Conservation (phyloP, 2,888 invertebrate genomes). For the Euzophera pinguis region DNA sequence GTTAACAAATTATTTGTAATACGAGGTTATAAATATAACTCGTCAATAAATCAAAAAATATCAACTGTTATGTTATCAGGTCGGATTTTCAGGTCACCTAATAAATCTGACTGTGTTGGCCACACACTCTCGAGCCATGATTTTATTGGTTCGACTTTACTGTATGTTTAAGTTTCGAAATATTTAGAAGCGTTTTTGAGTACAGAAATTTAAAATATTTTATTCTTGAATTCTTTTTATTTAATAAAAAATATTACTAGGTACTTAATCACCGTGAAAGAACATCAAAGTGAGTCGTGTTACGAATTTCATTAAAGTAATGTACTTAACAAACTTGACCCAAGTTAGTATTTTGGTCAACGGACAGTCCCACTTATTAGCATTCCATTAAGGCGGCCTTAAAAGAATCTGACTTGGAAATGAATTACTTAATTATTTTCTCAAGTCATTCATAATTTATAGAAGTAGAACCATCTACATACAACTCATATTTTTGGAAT, state of each 20-base stretch:
- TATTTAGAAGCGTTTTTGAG: too few species aligned
- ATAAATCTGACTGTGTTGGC: too few species aligned
- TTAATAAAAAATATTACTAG: neutral
- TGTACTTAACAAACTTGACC: neutral
- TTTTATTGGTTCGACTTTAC: too few species aligned
- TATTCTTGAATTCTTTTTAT: neutral
- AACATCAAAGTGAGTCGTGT: slow-evolving; percentile 6
- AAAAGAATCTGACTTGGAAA: slow-evolving; percentile 4
- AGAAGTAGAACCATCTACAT: neutral
- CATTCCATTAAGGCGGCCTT: slow-evolving; percentile 1
- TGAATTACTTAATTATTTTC: slow-evolving; percentile 1
- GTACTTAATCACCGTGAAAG: neutral
- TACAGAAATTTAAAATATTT: too few species aligned
- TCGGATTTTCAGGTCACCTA: too few species aligned
- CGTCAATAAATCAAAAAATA: too few species aligned
- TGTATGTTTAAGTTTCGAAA: too few species aligned
- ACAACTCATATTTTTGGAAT: slow-evolving; percentile 4
- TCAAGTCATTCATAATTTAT: slow-evolving; percentile 2
- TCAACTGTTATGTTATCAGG: too few species aligned
- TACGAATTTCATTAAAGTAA: slow-evolving; percentile 10
- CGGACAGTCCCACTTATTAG: slow-evolving; percentile 8
- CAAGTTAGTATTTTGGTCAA: slow-evolving; percentile 9
- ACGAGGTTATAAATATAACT: too few species aligned
- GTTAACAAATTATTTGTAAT: too few species aligned
- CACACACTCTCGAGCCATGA: too few species aligned